These are phyloP conservation scores for Andrena cerasifolii DNA, from an alignment of 1,140 invertebrate species.

Conservation along the genomic window DNA sequence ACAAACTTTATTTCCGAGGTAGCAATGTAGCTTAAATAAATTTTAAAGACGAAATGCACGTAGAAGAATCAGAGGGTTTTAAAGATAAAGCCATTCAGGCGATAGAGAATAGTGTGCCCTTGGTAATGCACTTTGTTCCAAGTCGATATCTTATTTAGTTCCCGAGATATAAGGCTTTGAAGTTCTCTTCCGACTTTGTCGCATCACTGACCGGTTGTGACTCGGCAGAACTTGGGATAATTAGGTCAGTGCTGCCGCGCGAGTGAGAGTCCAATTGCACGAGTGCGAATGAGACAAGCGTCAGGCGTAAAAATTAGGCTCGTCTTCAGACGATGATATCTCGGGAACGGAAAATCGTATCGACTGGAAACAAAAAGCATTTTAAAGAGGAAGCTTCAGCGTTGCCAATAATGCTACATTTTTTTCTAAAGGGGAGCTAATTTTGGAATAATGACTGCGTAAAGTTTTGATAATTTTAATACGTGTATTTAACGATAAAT, in stretches of 20 bases:
- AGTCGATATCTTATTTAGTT: not conserved
- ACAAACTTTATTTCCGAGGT: not conserved
- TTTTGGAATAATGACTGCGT: too few relatives aligned
- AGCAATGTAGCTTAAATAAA: not conserved
- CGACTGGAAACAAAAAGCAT: not conserved
- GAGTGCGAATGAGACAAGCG: not conserved
- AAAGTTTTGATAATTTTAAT: too few relatives aligned
- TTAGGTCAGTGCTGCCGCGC: too few relatives aligned
- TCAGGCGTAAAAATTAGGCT: not conserved
- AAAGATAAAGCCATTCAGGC: fast-evolving
- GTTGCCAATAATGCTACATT: not conserved
- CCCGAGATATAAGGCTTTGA: not conserved
- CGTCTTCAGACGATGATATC: not conserved
- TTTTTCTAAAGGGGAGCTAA: too few relatives aligned
- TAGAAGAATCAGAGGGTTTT: not conserved
- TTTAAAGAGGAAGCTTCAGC: not conserved
- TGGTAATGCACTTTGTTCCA: not conserved
- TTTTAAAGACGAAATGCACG: not conserved
- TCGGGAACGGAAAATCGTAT: not conserved
- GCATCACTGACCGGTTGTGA: too few relatives aligned
- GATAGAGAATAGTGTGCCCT: not conserved
- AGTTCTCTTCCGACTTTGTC: too few relatives aligned
- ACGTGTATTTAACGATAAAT: too few relatives aligned
- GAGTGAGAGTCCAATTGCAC: too few relatives aligned
- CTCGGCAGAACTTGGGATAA: too few relatives aligned